Percentiles rank a stretch among this genome's conserved stretches.
These are phyloP conservation scores for Osmerus eperlanus DNA, from an alignment of 2,113 vertebrate genomes.

Conservation along the genomic window DNA sequence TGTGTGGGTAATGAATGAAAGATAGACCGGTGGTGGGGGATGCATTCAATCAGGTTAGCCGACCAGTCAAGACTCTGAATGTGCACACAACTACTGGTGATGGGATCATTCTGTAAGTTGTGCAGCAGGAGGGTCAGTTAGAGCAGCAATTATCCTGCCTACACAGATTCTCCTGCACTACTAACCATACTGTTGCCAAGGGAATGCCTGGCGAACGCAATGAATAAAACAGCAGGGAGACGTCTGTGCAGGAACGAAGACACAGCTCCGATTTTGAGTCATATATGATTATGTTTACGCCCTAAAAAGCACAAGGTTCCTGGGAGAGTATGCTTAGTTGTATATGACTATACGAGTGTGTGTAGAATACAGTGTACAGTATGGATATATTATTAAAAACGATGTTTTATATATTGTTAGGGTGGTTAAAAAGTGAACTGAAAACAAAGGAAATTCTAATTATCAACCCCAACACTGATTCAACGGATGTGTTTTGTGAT, in stretches of 20 bases:
- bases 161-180: constrained; percentile 21
- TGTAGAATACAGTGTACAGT: too few species aligned
- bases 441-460: neutral
- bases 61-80: constrained; percentile 1
- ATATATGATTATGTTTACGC: neutral
- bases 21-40: neutral
- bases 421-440: neutral
- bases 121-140: constrained; percentile 1
- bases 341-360: too few species aligned
- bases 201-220: constrained; percentile 30
- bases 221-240: constrained; percentile 20
- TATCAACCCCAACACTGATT: neutral
- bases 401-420: too few species aligned
- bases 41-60: constrained; percentile 15
- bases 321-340: neutral
- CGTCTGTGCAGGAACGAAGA: constrained; percentile 4
- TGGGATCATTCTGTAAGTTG: constrained; percentile 26
- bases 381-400: too few species aligned
- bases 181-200: constrained; percentile 34
- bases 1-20: constrained; percentile 7
- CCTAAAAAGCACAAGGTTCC: constrained; percentile 14
- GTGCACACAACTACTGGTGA: neutral
- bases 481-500: neutral
- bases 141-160: constrained; percentile 1
- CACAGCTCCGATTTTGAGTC: neutral